Evolutionary conservation across 92 coral and sea anemone genomes (phyloP).

Genomic region (Phenganax stokvisi): DNA sequence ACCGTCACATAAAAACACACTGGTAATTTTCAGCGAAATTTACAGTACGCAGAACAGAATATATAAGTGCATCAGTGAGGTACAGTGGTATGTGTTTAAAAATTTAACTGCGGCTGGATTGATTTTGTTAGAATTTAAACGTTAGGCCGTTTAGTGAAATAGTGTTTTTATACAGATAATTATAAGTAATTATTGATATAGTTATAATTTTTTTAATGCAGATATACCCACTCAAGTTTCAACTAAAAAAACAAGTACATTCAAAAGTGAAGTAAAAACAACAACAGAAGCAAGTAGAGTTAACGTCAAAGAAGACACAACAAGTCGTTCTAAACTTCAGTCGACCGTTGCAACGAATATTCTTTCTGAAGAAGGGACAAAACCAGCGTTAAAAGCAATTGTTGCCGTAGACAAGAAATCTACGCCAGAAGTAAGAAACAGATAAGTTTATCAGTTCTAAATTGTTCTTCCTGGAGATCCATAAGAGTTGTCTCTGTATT

Average conservation of each 20-base stretch:
- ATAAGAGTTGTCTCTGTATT: too few species aligned
- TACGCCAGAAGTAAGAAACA: not conserved
- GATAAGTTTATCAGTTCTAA: too few species aligned
- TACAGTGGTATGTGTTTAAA: too few species aligned
- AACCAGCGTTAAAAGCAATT: not conserved
- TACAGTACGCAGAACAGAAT: too few species aligned
- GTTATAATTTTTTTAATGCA: not conserved
- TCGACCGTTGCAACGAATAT: not conserved
- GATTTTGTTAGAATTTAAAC: not conserved
- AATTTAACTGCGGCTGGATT: not conserved
- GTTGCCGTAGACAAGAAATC: not conserved
- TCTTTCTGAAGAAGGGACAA: not conserved
- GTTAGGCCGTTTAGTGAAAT: not conserved
- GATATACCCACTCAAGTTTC: not conserved
- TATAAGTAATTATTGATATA: not conserved
- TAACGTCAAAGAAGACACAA: not conserved
- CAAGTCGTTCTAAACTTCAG: not conserved
- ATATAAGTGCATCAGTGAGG: too few species aligned
- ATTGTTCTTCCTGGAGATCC: too few species aligned
- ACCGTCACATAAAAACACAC: too few species aligned
- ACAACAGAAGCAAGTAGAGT: not conserved
- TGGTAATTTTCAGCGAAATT: too few species aligned
- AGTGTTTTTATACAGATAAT: not conserved
- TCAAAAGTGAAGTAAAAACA: not conserved
- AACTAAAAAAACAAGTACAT: not conserved